These are phyloP conservation scores for Cossypha polioptera DNA, from an alignment of 2,797 vertebrate genomes.

Conservation along the genomic window DNA sequence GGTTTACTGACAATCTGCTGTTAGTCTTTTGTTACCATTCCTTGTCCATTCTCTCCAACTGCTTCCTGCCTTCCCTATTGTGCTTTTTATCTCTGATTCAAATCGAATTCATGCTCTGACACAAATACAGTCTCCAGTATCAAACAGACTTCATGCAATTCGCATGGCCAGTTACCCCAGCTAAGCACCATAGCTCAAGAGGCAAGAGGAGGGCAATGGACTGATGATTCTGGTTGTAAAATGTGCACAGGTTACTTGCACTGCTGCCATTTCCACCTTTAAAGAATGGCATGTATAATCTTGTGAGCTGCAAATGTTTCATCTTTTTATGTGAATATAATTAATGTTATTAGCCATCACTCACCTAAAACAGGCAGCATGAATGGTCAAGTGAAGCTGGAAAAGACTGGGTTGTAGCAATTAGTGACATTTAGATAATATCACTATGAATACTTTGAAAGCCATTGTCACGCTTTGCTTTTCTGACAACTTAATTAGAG, in stretches of 20 bases:
- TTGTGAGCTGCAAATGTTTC: not conserved
- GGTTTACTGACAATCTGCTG: not conserved
- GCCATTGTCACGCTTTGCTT: not conserved
- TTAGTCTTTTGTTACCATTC: not conserved
- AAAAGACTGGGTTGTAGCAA: not conserved
- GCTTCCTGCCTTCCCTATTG: conserved; percentile 18
- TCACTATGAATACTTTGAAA: not conserved
- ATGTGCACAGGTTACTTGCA: not conserved
- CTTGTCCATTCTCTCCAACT: not conserved
- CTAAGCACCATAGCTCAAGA: not conserved
- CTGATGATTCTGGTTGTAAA: not conserved
- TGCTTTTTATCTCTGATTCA: not conserved
- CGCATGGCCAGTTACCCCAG: not conserved
- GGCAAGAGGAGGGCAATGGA: not conserved
- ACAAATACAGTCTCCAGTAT: not conserved
- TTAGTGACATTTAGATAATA: conserved; percentile 18
- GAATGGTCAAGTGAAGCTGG: not conserved
- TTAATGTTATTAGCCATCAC: not conserved
- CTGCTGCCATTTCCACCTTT: not conserved
- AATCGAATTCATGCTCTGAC: not conserved
- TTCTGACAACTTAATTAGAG: conserved; percentile 37
- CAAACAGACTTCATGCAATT: not conserved
- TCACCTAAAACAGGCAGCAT: not conserved
- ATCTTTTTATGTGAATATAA: not conserved
- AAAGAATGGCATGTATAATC: not conserved